Conservation (phyloP, 2,888 invertebrate species). For the Lepas anatifera region DNA sequence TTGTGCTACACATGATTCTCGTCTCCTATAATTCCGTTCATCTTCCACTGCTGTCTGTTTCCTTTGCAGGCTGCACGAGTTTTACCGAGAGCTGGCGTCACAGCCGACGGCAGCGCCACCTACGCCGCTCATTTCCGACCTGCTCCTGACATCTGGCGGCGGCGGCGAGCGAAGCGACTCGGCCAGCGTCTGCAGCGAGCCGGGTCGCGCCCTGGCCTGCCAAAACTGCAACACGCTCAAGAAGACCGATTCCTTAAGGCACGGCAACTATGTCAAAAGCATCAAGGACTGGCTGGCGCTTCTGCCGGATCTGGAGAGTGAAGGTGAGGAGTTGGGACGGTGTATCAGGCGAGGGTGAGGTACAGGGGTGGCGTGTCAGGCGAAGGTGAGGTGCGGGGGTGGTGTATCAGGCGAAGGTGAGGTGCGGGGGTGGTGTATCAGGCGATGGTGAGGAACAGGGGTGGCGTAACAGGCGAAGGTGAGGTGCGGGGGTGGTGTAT, state of each 20-base stretch:
- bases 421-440: too few species aligned
- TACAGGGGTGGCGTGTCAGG: too few species aligned
- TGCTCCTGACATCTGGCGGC: too few species aligned
- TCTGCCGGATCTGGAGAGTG: not conserved
- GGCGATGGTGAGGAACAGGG: too few species aligned
- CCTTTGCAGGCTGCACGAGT: not conserved
- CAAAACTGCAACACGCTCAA: not conserved
- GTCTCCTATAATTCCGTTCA: too few species aligned
- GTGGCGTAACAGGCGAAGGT: too few species aligned
- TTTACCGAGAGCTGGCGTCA: slow-evolving; percentile 6
- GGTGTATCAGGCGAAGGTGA: too few species aligned
- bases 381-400: too few species aligned
- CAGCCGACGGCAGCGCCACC: not conserved
- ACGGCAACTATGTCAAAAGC: slow-evolving; percentile 8
- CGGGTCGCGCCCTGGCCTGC: not conserved
- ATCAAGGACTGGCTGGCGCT: slow-evolving; percentile 12
- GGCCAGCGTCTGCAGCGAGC: not conserved
- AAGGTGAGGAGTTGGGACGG: not conserved
- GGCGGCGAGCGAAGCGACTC: not conserved
- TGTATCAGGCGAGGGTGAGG: too few species aligned
- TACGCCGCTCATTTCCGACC: not conserved
- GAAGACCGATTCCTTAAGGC: not conserved
- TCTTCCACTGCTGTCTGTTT: too few species aligned
- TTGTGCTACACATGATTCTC: too few species aligned
- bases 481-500: too few species aligned